Evolutionary conservation across 1,140 invertebrate genomes (phyloP).

Genomic region (Drosophila quadrilineata): DNA sequence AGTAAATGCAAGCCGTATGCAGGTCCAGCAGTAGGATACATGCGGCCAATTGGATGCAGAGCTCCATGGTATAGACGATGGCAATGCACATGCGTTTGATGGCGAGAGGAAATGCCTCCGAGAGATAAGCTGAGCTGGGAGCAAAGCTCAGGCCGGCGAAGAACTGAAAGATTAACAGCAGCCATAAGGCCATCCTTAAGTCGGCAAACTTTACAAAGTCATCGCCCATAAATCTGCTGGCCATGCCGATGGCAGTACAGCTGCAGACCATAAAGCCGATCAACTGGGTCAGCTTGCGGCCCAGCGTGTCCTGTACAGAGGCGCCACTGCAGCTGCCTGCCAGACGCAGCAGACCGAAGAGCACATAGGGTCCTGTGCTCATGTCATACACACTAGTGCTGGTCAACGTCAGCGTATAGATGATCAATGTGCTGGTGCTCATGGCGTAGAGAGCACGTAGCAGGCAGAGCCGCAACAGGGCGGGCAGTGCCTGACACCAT

Average conservation of each 20-base stretch:
- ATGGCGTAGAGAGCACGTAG: conserved; percentile 41
- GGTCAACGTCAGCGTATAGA: conserved; percentile 35
- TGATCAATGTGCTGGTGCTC: conserved; percentile 48
- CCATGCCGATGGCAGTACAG: conserved; percentile 39
- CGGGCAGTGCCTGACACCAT: conserved; percentile 42
- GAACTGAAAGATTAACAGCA: conserved; percentile 55
- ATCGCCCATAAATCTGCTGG: conserved; percentile 35
- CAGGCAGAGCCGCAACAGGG: conserved; percentile 52
- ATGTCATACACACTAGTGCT: conserved; percentile 42
- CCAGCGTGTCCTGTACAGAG: conserved; percentile 53
- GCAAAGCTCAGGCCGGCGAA: conserved; percentile 58
- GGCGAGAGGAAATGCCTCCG: conserved; percentile 63
- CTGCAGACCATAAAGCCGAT: conserved; percentile 52
- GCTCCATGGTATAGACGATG: conserved; percentile 51
- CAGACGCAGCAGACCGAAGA: conserved; percentile 56
- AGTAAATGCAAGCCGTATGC: conserved; percentile 26
- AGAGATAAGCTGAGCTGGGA: conserved; percentile 58
- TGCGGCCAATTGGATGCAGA: conserved; percentile 46
- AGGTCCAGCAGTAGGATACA: conserved; percentile 18
- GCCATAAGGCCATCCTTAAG: conserved; percentile 49
- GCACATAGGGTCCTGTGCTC: conserved; percentile 46
- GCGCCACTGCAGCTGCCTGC: conserved; percentile 43
- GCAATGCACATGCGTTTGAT: conserved; percentile 58
- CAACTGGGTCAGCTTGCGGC: conserved; percentile 54
- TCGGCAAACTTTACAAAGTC: conserved; percentile 10